These are phyloP conservation scores for Podocnemis expansa DNA, from an alignment of 2,113 vertebrate species.

Conservation along the genomic window DNA sequence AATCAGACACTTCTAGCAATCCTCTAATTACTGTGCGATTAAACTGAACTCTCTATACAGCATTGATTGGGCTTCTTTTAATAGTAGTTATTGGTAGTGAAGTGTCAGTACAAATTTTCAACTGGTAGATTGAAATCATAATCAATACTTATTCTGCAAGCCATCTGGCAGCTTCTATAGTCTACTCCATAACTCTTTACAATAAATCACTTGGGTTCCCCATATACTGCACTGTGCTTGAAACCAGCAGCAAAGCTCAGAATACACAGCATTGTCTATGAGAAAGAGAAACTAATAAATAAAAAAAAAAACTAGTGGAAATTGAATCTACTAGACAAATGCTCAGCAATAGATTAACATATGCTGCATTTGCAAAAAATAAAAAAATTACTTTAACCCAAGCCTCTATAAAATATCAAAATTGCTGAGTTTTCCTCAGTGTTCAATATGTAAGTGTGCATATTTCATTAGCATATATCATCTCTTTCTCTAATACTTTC, in stretches of 20 bases:
- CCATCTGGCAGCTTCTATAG: neutral
- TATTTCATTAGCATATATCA: slow-evolving; percentile 79
- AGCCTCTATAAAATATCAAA: slow-evolving; percentile 79
- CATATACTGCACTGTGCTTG: neutral
- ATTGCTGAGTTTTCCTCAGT: slow-evolving; percentile 64
- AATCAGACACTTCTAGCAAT: neutral
- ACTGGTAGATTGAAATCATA: slow-evolving; percentile 26
- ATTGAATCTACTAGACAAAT: slow-evolving; percentile 75
- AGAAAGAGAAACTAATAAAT: slow-evolving; percentile 68
- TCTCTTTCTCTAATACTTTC: slow-evolving; percentile 79
- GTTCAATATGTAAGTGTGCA: slow-evolving; percentile 67
- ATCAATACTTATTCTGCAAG: neutral
- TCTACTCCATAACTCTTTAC: neutral
- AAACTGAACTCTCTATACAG: neutral
- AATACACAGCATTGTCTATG: slow-evolving; percentile 53
- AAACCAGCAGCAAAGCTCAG: slow-evolving; percentile 10
- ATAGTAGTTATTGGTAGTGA: neutral
- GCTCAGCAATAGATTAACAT: slow-evolving; percentile 76
- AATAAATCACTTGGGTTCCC: slow-evolving; percentile 44
- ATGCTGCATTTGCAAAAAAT: slow-evolving; percentile 69
- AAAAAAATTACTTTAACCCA: slow-evolving; percentile 60
- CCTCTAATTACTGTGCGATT: neutral
- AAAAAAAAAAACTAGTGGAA: slow-evolving; percentile 77
- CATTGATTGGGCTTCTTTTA: neutral
- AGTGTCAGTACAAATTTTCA: slow-evolving; percentile 3